Base-by-base conservation (phyloP, 2,888 invertebrate species). In the Parnassius orleans region DNA sequence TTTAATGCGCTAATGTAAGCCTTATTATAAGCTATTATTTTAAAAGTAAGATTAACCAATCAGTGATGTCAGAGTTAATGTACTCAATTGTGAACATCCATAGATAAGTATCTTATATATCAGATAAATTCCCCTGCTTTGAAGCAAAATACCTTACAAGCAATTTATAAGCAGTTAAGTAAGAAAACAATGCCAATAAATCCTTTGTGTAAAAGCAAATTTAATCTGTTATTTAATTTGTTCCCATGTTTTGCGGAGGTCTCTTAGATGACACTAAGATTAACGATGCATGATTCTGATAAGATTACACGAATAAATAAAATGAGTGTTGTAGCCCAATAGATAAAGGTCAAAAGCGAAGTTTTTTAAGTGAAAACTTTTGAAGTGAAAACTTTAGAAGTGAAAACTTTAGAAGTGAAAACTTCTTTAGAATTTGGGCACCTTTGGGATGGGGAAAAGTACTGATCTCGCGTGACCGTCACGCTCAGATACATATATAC, bases 241-340 rank as follows among this genome's bases (percentile, higher is more conserved):
- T 58, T 63, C 62, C 62, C 62, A 58, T 63, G 62, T 63, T 58
- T 42, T 33, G 54, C 44, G 51, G 54, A 58, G 62, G 62, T 58
- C 43, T 42, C 58, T 42, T 5, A 61, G 61, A 61, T 61, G 62
- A 58, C 58, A 63, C 54, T 15, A 19, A 50, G 62, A 63, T 63
- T 63, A 58, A 44, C 33, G 62, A 62, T 62, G 41, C 54, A 51
- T 54, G 58, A 50, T 63, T 43, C 19, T 50, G 58, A 63, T 63
- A 63, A 58, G 62, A 54, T 58, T 57, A 51, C 54, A 63, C 53
- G 57, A 62, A 57, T 50, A 57, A 57, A 57, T 61, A 44, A 48
- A 57, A 58, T 41, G 44, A 54, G 10, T 57, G 58, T 50, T 12
- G 15, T 54, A 24, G 19, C 41, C 50, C 44, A 51, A 58, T 24